Base-by-base conservation (phyloP, 92 coral and sea anemone genomes). In the Micromussa lordhowensis region DNA sequence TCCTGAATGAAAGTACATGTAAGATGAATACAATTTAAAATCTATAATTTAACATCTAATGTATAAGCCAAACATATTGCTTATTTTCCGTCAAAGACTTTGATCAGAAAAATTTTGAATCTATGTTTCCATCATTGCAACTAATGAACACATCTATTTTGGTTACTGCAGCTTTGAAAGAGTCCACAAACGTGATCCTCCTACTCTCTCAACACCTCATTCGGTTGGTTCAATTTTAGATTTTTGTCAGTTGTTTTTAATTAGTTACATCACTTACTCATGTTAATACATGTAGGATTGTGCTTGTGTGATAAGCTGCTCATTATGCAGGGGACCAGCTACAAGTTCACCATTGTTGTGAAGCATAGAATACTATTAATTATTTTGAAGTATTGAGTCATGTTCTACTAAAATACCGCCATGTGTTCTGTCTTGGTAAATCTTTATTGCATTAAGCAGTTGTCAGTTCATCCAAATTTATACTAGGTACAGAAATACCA, bases 101-200 rank as follows among this genome's bases (percentile, higher is more conserved):
- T n/a, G n/a, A n/a, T n/a, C n/a, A n/a, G n/a, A n/a, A n/a, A n/a
- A n/a, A n/a, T n/a, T n/a, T n/a, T n/a, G n/a, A n/a, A n/a, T n/a
- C n/a, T n/a, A n/a, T n/a, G 81, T n/a, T 77, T 0, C 38, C 14
- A 0, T 77, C 58, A 40, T 1, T 38, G 19, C 51, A 9, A 69
- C 28, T 57, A 26, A 49, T 69, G n/a, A 11, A 17, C 18, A 22
- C 35, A 22, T 51, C 36, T 70, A 17, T 69, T 70, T n/a, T 55
- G 29, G 14, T 74, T 73, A 51, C 79, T 73, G 87, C 80, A 73
- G 34, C n/a, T 84, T 84, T 54, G 87, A 84, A 22, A 84, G 87
- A 73, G 87, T 74, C 35, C 87, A 73, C 80, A 73, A 26, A 58
- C 55, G 66, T 12, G 35, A 28, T 84, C 77, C 78, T 14, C 40